Base-by-base conservation (phyloP, 2,113 vertebrate genomes). In the Nothocercus nigrocapillus region DNA sequence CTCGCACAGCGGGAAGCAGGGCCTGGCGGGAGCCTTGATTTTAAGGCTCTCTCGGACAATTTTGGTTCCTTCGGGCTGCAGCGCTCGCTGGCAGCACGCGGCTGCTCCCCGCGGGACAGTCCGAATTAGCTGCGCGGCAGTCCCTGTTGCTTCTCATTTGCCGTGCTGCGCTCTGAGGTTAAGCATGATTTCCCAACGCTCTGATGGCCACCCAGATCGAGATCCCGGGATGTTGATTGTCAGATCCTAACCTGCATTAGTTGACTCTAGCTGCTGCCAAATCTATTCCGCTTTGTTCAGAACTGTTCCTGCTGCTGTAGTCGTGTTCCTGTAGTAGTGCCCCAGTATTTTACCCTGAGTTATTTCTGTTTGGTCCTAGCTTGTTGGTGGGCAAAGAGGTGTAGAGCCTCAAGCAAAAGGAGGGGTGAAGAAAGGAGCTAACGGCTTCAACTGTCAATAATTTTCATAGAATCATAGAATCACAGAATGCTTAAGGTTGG, bases 1-100 rank as follows among this genome's bases (percentile, higher is more conserved):
- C 40, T 69, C 66, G 79, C 66, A 82, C 93, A 84, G 84, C 88
- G 93, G 94, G 90, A 96, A 96, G 69, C 70, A 62, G 36, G 83
- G 85, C 77, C 74, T 59, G 0, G 45, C 72, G 77, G 81, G 93
- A 94, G 45, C n/a, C 32, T 76, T 92, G 93, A 93, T 95, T 97
- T 96, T 96, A 90, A 94, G 96, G 92, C 93, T 38, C 68, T 82
- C 66, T 42, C 86, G 62, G 45, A 73, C 51, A 69, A 32, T 92
- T 92, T 93, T 87, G 87, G 84, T 93, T 95, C 72, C 70, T 93
- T 94, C 87, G 2, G 7, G 59, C 83, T 76, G 54, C 51, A 85
- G 42, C 25, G 40, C 69, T 95, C 17, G 2, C 82, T 94, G 90
- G 68, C 40, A 93, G 85, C 94, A 51, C 18, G 59, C 49, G 69